Base-by-base conservation (phyloP, 2,113 vertebrate genomes). In the Corvus moneduloides region DNA sequence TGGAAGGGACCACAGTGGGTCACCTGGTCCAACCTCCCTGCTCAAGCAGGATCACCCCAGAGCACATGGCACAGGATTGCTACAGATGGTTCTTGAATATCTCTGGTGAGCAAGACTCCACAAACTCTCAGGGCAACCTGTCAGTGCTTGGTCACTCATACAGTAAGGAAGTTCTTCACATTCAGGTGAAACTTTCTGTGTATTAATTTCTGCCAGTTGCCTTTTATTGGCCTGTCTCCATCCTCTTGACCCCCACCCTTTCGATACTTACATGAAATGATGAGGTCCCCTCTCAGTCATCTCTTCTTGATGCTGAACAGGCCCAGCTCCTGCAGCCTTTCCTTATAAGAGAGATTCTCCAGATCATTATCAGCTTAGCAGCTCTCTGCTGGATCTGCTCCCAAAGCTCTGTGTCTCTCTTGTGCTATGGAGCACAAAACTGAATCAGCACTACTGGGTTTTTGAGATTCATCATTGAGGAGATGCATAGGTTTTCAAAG, bases 181-280 rank as follows among this genome's bases (percentile, higher is more conserved):
- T 43, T 35, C 44, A 13, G 11, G 26, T 26, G 44, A 6, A 76
- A 59, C 16, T 51, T 76, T 9, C 22, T 33, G 32, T 18, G 22
- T 27, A 37, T 9, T 18, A 27, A 5, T 28, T 68, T 86, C 51
- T n/a, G 5, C 6, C 22, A 10, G 3, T 2, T 46, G 28, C 1
- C 1, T 39, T 22, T 77, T 32, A 8, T 28, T 37, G n/a, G 10
- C 32, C 61, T 49, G 43, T 12, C 19, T 78, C 22, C 37, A 39
- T 19, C 5, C 23, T 46, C 55, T 19, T 28, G 33, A 19, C 8
- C 21, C 3, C 6, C 0, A 0, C 10, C 5, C 12, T 62, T 87
- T 33, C 0, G 1, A 54, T 46, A 13, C 20, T 33, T 33, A 13
- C 14, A 28, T 9, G 48, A 17, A 15, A 10, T 37, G 37, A 19